These are phyloP conservation scores for Epizoanthus stellaris DNA, from an alignment of 92 coral and sea anemone species.

Conservation along the genomic window DNA sequence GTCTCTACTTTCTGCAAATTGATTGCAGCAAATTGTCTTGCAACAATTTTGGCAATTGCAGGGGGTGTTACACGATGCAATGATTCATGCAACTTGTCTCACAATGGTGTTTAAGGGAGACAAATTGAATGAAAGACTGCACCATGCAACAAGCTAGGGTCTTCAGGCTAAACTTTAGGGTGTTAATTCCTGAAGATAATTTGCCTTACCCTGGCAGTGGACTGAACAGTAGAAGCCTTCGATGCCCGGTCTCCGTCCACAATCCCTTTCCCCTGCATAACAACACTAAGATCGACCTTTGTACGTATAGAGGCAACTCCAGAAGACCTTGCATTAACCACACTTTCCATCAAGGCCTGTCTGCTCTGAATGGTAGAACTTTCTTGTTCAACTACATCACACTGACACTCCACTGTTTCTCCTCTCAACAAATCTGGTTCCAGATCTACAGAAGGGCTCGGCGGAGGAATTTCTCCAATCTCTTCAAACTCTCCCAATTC, in stretches of 20 bases:
- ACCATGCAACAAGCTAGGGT: too few relatives aligned
- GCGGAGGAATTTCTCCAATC: constrained; percentile 55
- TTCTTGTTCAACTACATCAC: neutral
- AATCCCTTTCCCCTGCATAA: constrained; percentile 90
- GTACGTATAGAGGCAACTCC: constrained; percentile 81
- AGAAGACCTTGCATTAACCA: constrained; percentile 30
- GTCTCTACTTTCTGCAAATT: too few relatives aligned
- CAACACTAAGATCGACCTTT: constrained; percentile 87
- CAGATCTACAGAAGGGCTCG: constrained; percentile 84
- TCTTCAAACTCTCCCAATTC: neutral
- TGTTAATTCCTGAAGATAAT: too few relatives aligned
- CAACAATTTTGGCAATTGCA: too few relatives aligned
- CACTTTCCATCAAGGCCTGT: constrained; percentile 31
- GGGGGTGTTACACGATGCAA: too few relatives aligned
- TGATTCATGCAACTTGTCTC: too few relatives aligned
- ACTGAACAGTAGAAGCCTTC: constrained; percentile 27
- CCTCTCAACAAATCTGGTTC: constrained; percentile 58
- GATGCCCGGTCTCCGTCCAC: constrained; percentile 57
- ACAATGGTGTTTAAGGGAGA: too few relatives aligned
- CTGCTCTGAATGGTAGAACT: constrained; percentile 29
- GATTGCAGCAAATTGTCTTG: too few relatives aligned
- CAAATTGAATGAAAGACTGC: too few relatives aligned
- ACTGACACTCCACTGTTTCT: constrained; percentile 5
- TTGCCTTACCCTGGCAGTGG: constrained; percentile 41
- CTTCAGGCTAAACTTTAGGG: too few relatives aligned